Base-by-base conservation (phyloP, 2,797 vertebrate genomes). In the Trematomus bernacchii region DNA sequence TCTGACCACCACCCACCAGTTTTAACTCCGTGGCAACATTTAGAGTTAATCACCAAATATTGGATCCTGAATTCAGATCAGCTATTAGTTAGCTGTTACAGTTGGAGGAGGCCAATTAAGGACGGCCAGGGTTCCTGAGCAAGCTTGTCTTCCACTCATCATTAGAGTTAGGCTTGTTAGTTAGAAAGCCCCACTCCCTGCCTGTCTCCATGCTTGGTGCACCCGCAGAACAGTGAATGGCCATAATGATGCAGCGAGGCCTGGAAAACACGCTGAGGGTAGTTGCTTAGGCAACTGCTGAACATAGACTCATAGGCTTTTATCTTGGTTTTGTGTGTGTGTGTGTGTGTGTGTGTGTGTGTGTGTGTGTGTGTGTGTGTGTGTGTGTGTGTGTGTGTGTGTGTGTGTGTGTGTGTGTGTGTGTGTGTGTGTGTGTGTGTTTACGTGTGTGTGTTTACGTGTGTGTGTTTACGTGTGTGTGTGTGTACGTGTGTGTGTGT, bases 151-250 rank as follows among this genome's bases (percentile, higher is more conserved):
- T 81, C 67, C 33, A 37, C 85, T 92, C 91, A 93, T 94, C 91
- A 93, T 87, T 80, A 81, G 78, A 91, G 91, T 94, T 93, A 93
- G 89, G 68, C 87, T 92, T 74, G 92, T 94, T 93, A 94, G 90
- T 86, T 77, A 64, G 78, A 16, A 1, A 59, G 77, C 51, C 63
- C 53, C 7, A 67, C 87, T 76, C 79, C 57, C 83, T 58, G 77
- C 77, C 76, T 37, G 13, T 76, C 73, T 73, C 87, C 30, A 27
- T 46, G 21, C 82, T 48, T 6, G 73, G 53, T 77, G 73, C 73
- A 5, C 59, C 73, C 40, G 51, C 64, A 14, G 33, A 15, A 64
- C 65, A 46, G 59, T 67, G 76, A 82, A 66, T 1, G 67, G 61
- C 66, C 57, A 11, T 91, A 85, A 93, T 88, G 81, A 91, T 85